Percentiles rank a stretch among this genome's conserved stretches.
Evolutionary conservation across 2,113 vertebrate genomes (phyloP).

Genomic region (Oncorhynchus kisutch): DNA sequence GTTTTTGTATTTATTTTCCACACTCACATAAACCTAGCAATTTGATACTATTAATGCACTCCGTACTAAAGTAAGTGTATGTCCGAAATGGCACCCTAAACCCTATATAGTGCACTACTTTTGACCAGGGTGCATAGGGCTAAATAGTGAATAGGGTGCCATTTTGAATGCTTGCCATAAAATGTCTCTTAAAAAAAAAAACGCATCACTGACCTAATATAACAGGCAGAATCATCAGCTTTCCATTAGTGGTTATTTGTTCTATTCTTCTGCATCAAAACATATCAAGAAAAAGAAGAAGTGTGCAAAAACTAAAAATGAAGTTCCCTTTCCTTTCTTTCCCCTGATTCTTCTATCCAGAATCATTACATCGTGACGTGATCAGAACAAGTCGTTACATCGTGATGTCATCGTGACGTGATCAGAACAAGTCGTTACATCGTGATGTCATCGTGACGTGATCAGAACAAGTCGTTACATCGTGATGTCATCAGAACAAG

Average conservation of each 20-base stretch:
- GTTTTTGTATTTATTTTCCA: constrained; percentile 54
- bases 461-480: too few relatives aligned
- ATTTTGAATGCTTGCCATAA: too few relatives aligned
- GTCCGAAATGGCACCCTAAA: too few relatives aligned
- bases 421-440: too few relatives aligned
- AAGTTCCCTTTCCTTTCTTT: constrained; percentile 39
- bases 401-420: too few relatives aligned
- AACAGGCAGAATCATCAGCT: constrained; percentile 49
- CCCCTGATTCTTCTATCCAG: constrained; percentile 20
- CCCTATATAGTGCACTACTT: neutral
- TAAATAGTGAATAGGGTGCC: too few relatives aligned
- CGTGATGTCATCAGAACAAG: constrained; percentile 5
- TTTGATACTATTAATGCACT: constrained; percentile 55
- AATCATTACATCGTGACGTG: constrained; percentile 14
- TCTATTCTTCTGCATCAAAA: constrained; percentile 42
- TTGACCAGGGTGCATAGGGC: too few relatives aligned
- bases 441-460: too few relatives aligned
- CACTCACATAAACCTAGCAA: constrained; percentile 57
- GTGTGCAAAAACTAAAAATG: constrained; percentile 35
- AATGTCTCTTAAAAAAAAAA: constrained; percentile 15
- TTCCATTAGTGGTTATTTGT: constrained; percentile 65
- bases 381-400: too few relatives aligned
- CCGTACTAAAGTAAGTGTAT: constrained; percentile 42
- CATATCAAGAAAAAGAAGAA: constrained; percentile 24
- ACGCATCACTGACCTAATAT: neutral